A percentile compares a stretch with the other conserved stretches of the same genome.
Evolutionary conservation across 2,888 invertebrate genomes (phyloP).

Genomic region (Schizotus pectinicornis): DNA sequence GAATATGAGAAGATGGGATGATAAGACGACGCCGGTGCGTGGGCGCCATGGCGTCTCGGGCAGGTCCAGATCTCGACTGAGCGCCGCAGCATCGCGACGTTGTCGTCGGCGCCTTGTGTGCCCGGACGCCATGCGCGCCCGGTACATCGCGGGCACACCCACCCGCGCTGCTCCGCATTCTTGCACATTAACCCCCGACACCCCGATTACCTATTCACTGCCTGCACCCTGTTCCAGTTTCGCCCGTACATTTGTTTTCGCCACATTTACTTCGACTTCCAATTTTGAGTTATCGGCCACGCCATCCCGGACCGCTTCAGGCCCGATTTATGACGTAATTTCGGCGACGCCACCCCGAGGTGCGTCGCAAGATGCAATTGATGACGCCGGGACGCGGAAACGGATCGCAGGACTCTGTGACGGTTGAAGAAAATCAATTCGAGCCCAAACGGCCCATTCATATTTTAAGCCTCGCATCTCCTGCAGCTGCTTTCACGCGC

Average conservation of each 20-base stretch:
- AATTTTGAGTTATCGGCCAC: conserved; percentile 34
- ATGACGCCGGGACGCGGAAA: not conserved
- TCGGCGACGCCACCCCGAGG: not conserved
- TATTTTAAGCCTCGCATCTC: not conserved
- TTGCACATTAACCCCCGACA: conserved; percentile 56
- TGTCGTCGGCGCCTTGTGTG: conserved; percentile 55
- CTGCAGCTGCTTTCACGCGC: not conserved
- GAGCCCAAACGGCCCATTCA: not conserved
- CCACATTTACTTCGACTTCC: conserved; percentile 34
- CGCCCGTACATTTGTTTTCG: conserved; percentile 48
- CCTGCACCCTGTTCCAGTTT: conserved; percentile 47
- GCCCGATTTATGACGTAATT: not conserved
- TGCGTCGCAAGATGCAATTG: not conserved
- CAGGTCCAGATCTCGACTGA: conserved; percentile 68
- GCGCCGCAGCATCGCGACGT: conserved; percentile 69
- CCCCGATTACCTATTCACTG: conserved; percentile 54
- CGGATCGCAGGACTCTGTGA: not conserved
- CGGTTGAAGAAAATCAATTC: conserved; percentile 3
- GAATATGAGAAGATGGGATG: conserved; percentile 4
- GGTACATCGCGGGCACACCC: conserved; percentile 54
- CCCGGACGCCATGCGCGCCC: conserved; percentile 55
- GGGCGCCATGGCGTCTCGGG: conserved; percentile 63
- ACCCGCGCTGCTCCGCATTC: conserved; percentile 50
- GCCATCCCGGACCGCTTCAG: no score
- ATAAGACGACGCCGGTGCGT: conserved; percentile 50